phyloP scores from a whole-genome alignment of 2,113 vertebrate genomes.

The Romanogobio albipinnatus region DNA sequence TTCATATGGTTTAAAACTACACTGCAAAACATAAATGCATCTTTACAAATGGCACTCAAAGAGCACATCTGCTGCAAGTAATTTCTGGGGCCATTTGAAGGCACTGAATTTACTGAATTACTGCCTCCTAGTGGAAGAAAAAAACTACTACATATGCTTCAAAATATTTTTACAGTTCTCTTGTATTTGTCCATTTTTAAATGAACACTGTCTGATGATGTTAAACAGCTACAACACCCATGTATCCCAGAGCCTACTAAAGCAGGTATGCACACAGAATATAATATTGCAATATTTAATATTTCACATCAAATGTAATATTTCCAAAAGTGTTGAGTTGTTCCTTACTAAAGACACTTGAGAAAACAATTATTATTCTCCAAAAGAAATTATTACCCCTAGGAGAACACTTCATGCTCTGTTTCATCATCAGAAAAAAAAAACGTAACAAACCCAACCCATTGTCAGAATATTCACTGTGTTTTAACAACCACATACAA shows the following conservation, averaged over 20 bases:
- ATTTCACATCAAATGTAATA: not conserved
- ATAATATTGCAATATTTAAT: too few species aligned
- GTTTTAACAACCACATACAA: conserved; percentile 2
- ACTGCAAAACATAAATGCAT: not conserved
- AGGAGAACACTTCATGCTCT: not conserved
- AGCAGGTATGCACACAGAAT: not conserved
- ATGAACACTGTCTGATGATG: not conserved
- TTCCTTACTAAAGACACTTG: not conserved
- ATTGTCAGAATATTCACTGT: not conserved
- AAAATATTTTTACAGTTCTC: not conserved
- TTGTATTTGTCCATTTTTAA: not conserved
- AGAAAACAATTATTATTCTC: not conserved
- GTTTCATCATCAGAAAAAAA: not conserved
- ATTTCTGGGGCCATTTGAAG: not conserved
- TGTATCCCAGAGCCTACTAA: not conserved
- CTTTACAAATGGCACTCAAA: not conserved
- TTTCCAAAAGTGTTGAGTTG: not conserved
- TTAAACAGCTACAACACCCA: not conserved
- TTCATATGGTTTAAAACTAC: not conserved
- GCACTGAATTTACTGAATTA: not conserved
- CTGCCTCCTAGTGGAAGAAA: conserved; percentile 48
- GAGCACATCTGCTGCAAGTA: not conserved
- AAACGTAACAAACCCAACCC: not conserved
- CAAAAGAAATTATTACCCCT: not conserved
- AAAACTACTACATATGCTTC: not conserved